Evolutionary conservation across 2,888 invertebrate genomes (phyloP), one percentile per base, ranked within the genome.

Genomic region (Euplagia quadripunctaria): DNA sequence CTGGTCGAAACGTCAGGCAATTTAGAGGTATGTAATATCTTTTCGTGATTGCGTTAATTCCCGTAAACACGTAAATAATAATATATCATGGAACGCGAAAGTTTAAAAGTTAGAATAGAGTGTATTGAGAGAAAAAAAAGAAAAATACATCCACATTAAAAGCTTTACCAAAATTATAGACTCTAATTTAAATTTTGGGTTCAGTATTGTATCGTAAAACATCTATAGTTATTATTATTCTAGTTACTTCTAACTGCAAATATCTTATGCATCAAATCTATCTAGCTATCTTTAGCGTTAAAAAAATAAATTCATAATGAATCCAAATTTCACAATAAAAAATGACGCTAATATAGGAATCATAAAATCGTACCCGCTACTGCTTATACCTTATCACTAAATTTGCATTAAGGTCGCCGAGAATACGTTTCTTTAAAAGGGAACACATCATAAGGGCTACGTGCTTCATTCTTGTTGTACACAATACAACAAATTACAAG

Each of bases 381-480:
- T 65, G 43, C 64, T 6, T 63, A 0, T 67, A 6, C n/a, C 67
- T 75, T 71, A n/a, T 11, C n/a, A 70, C 4, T 31, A 31, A 0
- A 20, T 64, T 20, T 70, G 64, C 20, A 74, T 71, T 80, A 73
- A 84, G 74, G 77, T 71, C 75, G 64, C 5, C 31, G 42, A 65
- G 68, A 69, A 64, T 43, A 64, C n/a, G 64, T 58, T 20, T 51
- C 76, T 77, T 55, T 66, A 71, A 42, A 76, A 52, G 72, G 74
- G 43, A 20, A 69, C n/a, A 58, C 67, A 17, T 68, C 76, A 79
- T 58, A 79, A 82, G 85, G 85, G 82, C 72, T 61, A 20, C 63
- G 42, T 66, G 64, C 43, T 52, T 61, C 49, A 70, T n/a, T 51
- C 41, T 72, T 61, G 70, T 49, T 42, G 52, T 71, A 66, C 68